Evolutionary conservation across 2,113 vertebrate species (phyloP).

Genomic region (Siniperca chuatsi): DNA sequence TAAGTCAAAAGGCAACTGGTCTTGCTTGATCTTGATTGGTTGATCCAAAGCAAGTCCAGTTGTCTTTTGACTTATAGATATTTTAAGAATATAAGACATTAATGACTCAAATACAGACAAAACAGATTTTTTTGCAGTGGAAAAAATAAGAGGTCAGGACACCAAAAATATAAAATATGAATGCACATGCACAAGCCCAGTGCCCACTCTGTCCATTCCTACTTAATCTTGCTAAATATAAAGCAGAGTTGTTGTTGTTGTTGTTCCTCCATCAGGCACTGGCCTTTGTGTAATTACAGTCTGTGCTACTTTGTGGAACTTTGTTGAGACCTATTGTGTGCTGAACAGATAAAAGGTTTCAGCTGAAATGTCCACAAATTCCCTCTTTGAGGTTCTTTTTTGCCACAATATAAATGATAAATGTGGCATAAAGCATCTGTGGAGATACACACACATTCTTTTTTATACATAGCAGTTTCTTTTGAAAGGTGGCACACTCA

Average conservation of each 20-base stretch:
- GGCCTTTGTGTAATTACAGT: neutral
- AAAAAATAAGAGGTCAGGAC: neutral
- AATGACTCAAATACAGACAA: neutral
- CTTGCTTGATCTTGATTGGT: no score
- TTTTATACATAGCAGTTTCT: neutral
- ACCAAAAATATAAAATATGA: neutral
- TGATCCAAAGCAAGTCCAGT: no score
- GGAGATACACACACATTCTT: neutral
- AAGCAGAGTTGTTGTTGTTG: neutral
- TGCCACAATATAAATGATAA: conserved; percentile 16
- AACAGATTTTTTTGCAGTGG: neutral
- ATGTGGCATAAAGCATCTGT: neutral
- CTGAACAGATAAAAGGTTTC: neutral
- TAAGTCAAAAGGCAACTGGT: neutral
- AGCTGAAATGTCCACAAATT: neutral
- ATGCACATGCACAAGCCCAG: neutral
- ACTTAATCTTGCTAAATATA: neutral
- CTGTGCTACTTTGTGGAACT: neutral
- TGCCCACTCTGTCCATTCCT: neutral
- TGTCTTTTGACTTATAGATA: no score
- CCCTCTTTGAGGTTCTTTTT: neutral
- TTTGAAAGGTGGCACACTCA: neutral
- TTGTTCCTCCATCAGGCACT: neutral
- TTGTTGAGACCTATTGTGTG: neutral
- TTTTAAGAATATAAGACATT: neutral